phyloP scores from a whole-genome alignment of 2,888 invertebrate genomes.

The Abrostola triplasia region DNA sequence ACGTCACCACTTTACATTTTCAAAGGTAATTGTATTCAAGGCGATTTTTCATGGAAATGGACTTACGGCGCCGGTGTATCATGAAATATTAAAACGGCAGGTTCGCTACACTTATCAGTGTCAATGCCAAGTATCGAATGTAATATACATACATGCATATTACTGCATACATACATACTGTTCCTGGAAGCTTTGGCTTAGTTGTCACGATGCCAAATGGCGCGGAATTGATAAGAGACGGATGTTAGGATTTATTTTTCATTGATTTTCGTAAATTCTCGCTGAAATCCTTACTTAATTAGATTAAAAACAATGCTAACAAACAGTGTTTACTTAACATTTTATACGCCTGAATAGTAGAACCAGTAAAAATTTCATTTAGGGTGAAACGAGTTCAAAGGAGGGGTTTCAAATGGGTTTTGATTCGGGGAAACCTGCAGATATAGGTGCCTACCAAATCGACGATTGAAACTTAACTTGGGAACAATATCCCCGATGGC shows the following conservation, averaged over 20 bases:
- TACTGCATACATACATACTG: slow-evolving; percentile 6
- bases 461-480: too few species aligned
- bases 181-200: background rate
- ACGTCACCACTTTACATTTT: slow-evolving; percentile 42
- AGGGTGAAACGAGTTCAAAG: background rate
- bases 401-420: slow-evolving; percentile 3
- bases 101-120: slow-evolving; percentile 75
- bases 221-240: background rate
- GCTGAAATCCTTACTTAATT: too few species aligned
- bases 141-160: slow-evolving; percentile 37
- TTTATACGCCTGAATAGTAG: background rate
- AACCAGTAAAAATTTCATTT: background rate
- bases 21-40: slow-evolving; percentile 48
- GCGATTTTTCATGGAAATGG: slow-evolving; percentile 66
- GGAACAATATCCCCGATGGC: background rate
- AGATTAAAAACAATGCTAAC: too few species aligned
- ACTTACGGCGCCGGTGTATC: slow-evolving; percentile 35
- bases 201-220: background rate
- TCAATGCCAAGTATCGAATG: slow-evolving; percentile 72
- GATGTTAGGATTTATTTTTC: too few species aligned
- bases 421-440: slow-evolving; percentile 2
- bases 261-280: too few species aligned
- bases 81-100: slow-evolving; percentile 71
- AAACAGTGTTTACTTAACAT: background rate
- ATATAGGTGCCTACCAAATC: background rate